Evolutionary conservation across 2,113 vertebrate species (phyloP).

Genomic region (Pomatorhinus ruficollis): DNA sequence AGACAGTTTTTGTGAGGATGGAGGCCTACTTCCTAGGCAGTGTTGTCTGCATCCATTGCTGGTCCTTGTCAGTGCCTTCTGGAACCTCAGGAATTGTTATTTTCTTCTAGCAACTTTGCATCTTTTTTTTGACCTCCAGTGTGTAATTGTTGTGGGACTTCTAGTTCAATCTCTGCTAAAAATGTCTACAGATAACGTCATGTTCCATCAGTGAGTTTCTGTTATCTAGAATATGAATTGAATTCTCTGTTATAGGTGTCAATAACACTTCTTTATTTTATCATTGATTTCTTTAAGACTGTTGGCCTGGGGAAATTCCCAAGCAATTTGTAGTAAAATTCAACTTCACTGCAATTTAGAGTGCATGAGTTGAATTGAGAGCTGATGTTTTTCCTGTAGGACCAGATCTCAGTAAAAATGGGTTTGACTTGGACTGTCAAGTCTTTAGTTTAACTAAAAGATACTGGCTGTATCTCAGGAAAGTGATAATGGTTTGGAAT

Average conservation of each 20-base stretch:
- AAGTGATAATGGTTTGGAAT: background rate
- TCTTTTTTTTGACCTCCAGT: background rate
- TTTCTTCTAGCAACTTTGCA: background rate
- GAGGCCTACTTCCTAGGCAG: background rate
- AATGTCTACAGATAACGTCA: background rate
- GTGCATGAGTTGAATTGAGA: background rate
- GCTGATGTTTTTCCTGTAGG: background rate
- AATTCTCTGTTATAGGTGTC: background rate
- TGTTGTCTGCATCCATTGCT: background rate
- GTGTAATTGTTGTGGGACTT: background rate
- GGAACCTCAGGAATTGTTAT: background rate
- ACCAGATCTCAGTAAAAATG: constrained; percentile 20
- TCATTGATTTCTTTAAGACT: background rate
- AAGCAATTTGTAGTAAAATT: background rate
- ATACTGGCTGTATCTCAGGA: constrained; percentile 18
- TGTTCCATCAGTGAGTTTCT: background rate
- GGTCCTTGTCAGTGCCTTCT: background rate
- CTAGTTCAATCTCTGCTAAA: background rate
- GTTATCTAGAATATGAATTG: background rate
- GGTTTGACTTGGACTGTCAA: constrained; percentile 6
- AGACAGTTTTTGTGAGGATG: background rate
- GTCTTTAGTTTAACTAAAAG: constrained; percentile 36
- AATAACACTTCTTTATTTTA: background rate
- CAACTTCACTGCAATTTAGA: background rate
- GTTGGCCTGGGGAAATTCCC: constrained; percentile 11